Conservation (phyloP, 2,888 invertebrate species). For the Smittia sp. region DNA sequence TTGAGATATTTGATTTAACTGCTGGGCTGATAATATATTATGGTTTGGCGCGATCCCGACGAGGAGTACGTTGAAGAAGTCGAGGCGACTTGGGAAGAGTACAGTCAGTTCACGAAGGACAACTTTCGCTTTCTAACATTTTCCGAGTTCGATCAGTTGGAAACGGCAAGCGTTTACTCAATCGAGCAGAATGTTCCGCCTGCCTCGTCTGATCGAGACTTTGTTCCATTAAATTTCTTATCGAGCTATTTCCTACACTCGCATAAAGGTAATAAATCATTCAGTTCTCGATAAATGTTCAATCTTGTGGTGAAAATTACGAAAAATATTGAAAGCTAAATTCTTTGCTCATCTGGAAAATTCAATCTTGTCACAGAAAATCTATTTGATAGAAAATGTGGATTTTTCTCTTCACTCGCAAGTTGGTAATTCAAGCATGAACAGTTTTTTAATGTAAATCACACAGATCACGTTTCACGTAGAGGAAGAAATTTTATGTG, state of each 20-base stretch:
- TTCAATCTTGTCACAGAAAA: no score
- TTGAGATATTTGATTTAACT: neutral
- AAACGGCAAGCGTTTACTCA: slow-evolving; percentile 50
- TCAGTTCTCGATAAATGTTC: neutral
- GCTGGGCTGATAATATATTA: slow-evolving; percentile 42
- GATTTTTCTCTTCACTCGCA: neutral
- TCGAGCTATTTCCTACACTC: slow-evolving; percentile 53
- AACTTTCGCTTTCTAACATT: slow-evolving; percentile 53
- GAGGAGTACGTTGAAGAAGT: slow-evolving; percentile 49
- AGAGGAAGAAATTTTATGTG: no score
- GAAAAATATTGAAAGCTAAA: no score
- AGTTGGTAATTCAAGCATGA: no score
- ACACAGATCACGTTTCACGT: no score
- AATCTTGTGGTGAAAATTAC: no score
- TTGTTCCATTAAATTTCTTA: slow-evolving; percentile 52
- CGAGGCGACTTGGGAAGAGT: slow-evolving; percentile 57
- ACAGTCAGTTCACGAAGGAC: slow-evolving; percentile 52
- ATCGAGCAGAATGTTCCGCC: slow-evolving; percentile 51
- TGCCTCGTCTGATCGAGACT: slow-evolving; percentile 52
- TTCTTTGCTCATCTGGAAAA: no score
- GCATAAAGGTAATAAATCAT: slow-evolving; percentile 53
- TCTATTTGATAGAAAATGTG: neutral
- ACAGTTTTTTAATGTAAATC: no score
- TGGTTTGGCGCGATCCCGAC: slow-evolving; percentile 52
- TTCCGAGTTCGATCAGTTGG: slow-evolving; percentile 54